A percentile compares a stretch with the other conserved stretches of the same genome.
Evolutionary conservation across 1,140 invertebrate species (phyloP).

Genomic region (Pogonomyrmex barbatus): DNA sequence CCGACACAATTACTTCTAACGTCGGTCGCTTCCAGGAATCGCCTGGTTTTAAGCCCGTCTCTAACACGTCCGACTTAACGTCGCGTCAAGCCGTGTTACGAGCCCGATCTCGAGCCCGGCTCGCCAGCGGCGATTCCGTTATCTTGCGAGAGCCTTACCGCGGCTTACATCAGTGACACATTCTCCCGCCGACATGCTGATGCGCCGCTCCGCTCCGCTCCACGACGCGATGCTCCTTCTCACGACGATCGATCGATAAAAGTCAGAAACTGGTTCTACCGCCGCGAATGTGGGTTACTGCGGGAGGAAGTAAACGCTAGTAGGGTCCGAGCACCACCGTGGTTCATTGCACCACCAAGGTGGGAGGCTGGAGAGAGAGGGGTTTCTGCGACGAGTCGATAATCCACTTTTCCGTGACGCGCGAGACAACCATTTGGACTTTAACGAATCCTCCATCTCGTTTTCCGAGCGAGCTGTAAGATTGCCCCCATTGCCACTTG

Average conservation of each 20-base stretch:
- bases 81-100: slow-evolving; percentile 35
- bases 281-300: slow-evolving; percentile 59
- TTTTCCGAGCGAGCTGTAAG: neutral
- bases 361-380: slow-evolving; percentile 2
- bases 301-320: slow-evolving; percentile 48
- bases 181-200: slow-evolving; percentile 45
- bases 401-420: slow-evolving; percentile 58
- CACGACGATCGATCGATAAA: slow-evolving; percentile 65
- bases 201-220: slow-evolving; percentile 10
- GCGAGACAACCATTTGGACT: slow-evolving; percentile 16
- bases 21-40: slow-evolving; percentile 49
- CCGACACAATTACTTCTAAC: slow-evolving; percentile 51
- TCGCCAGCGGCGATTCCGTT: slow-evolving; percentile 65
- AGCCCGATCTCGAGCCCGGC: slow-evolving; percentile 41
- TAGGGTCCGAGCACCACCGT: slow-evolving; percentile 30
- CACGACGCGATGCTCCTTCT: slow-evolving; percentile 38
- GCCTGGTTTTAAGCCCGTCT: slow-evolving; percentile 42
- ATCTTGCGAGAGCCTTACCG: slow-evolving; percentile 47
- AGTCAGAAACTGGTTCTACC: slow-evolving; percentile 59
- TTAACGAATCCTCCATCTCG: slow-evolving; percentile 34
- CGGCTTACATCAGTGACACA: slow-evolving; percentile 46
- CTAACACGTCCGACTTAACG: slow-evolving; percentile 33
- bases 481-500: neutral
- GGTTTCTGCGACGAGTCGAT: slow-evolving; percentile 60
- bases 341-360: slow-evolving; percentile 48